Base-by-base conservation (phyloP, 2,113 vertebrate genomes). In the Vimba vimba region DNA sequence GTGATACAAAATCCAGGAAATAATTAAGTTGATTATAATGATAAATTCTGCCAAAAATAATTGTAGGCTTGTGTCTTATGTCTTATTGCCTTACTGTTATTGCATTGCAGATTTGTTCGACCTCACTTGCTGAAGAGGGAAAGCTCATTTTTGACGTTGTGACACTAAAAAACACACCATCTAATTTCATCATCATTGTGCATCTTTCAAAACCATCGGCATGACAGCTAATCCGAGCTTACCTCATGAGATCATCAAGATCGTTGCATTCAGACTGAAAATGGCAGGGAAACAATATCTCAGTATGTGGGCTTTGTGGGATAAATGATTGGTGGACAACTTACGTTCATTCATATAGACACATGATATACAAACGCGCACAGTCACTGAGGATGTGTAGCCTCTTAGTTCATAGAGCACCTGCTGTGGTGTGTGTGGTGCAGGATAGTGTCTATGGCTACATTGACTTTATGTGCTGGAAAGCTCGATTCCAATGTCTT, bases 211-310 rank as follows among this genome's bases (percentile, higher is more conserved):
- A 88, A 86, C 77, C 87, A 78, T 84, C 27, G 57, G 79, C 86
- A 84, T 78, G 86, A 12, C 86, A 74, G 88, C 84, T 89, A 86
- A 90, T 91, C 87, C 80, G 13, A 52, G 45, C 15, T 85, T 85
- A 69, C 87, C 47, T 62, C 21, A 13, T 84, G 87, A 84, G 75
- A 84, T 86, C 87, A 81, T 87, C 83, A 75, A 88, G 86, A 86
- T 69, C 55, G 68, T 82, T 86, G 90, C 87, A 80, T 83, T 21
- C 64, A 86, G 47, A 79, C 86, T 86, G 86, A 4, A 86, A 90
- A 73, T 47, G 71, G 25, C 52, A 27, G 25, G 52, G 75, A 78
- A 78, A 36, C 30, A 36, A 78, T 25, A 19, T 79, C 52, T 39
- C 25, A 43, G 33, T 52, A 79, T 79, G 33, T 25, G 77, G 77